These are phyloP conservation scores for Ctenopoma multispine DNA, from an alignment of 2,797 vertebrate genomes.

Conservation along the genomic window DNA sequence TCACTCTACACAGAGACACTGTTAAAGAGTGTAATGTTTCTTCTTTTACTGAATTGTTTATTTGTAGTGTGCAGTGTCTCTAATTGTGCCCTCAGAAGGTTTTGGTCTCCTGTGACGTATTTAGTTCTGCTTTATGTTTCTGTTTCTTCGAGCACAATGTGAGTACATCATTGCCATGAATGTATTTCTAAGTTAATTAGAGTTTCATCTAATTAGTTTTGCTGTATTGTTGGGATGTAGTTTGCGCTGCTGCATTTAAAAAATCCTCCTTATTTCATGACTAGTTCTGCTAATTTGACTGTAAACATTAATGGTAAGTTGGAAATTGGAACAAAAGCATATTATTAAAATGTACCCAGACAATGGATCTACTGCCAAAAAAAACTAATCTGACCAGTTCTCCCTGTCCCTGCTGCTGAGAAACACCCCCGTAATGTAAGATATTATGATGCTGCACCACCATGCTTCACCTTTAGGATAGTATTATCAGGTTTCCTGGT, in stretches of 20 bases:
- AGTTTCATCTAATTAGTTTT: constrained; percentile 14
- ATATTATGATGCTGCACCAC: too few species aligned
- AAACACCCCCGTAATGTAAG: too few species aligned
- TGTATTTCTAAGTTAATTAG: constrained; percentile 25
- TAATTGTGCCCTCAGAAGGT: constrained; percentile 45
- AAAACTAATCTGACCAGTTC: too few species aligned
- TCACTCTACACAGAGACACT: background rate
- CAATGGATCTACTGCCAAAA: too few species aligned
- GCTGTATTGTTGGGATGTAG: background rate
- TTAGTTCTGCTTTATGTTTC: constrained; percentile 20
- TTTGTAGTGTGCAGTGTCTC: constrained; percentile 6
- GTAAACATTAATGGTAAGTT: too few species aligned
- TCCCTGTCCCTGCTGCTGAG: too few species aligned
- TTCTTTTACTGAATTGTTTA: constrained; percentile 1
- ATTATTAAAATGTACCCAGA: too few species aligned
- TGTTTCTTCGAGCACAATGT: constrained; percentile 15
- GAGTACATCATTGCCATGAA: background rate
- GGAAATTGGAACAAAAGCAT: too few species aligned
- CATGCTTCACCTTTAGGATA: too few species aligned
- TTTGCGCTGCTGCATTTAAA: background rate
- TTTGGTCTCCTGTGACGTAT: constrained; percentile 12
- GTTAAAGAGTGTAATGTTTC: background rate
- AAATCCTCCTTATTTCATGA: background rate
- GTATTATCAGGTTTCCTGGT: too few species aligned
- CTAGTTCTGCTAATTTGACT: too few species aligned